These are phyloP conservation scores for Trichonephila clavipes DNA, from an alignment of 1,140 invertebrate genomes.

Conservation along the genomic window DNA sequence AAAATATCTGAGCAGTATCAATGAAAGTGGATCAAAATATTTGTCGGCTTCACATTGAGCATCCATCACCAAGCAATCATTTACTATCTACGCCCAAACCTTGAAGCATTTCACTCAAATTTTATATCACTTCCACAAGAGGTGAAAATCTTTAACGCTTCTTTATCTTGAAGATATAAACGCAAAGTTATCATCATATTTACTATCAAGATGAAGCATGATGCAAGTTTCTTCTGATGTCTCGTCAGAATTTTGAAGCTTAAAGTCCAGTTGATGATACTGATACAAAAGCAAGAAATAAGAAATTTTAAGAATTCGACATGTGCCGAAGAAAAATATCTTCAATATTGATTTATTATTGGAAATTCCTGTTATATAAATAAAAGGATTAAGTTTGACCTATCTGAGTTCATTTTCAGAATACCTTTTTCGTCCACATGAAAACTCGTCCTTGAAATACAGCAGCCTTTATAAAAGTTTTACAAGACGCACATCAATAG, in stretches of 20 bases:
- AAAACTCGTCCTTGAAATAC: too few relatives aligned
- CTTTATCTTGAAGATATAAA: background rate
- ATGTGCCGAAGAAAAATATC: background rate
- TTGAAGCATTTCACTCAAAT: background rate
- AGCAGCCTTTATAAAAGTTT: too few relatives aligned
- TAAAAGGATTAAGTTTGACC: too few relatives aligned
- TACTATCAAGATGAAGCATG: background rate
- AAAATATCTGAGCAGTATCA: background rate
- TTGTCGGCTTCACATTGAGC: background rate
- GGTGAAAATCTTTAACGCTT: background rate
- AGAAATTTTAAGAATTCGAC: background rate
- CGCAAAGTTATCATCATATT: background rate
- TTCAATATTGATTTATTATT: background rate
- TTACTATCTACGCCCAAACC: slow-evolving; percentile 25
- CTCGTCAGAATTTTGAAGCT: background rate
- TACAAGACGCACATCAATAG: too few relatives aligned
- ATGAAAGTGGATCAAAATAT: slow-evolving; percentile 26
- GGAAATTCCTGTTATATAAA: too few relatives aligned
- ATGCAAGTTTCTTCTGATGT: background rate
- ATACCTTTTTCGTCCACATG: too few relatives aligned
- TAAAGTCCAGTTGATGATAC: background rate
- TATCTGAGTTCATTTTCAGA: too few relatives aligned
- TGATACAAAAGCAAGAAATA: background rate
- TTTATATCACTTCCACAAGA: slow-evolving; percentile 9
- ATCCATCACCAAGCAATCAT: background rate